Evolutionary conservation across 2,888 invertebrate genomes (phyloP).

Genomic region (Julus scandinavius): DNA sequence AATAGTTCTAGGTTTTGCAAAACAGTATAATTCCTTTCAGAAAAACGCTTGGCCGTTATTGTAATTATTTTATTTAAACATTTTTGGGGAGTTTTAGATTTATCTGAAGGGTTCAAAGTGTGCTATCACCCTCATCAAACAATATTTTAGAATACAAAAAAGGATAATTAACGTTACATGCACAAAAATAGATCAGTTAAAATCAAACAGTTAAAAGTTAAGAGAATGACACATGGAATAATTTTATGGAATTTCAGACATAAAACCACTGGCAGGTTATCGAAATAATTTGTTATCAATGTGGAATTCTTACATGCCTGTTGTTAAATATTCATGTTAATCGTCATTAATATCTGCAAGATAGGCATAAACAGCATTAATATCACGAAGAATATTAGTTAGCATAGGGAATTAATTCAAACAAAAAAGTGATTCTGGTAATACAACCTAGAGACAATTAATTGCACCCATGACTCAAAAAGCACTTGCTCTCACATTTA

Average conservation of each 20-base stretch:
- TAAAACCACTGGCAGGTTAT: background rate
- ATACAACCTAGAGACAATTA: background rate
- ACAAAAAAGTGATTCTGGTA: constrained; percentile 25
- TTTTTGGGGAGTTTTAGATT: too few species aligned
- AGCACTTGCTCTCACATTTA: background rate
- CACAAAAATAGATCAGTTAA: background rate
- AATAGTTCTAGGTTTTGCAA: too few species aligned
- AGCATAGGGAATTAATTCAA: background rate
- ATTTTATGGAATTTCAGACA: background rate
- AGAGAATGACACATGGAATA: too few species aligned
- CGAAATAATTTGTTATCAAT: background rate
- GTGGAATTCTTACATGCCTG: constrained; percentile 26
- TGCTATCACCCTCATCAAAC: too few species aligned
- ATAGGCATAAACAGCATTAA: constrained; percentile 31
- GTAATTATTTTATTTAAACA: too few species aligned
- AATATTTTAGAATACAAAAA: too few species aligned
- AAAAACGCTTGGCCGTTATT: too few species aligned
- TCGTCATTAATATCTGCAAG: constrained; percentile 21
- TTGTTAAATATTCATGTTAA: constrained; percentile 8
- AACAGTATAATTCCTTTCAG: too few species aligned
- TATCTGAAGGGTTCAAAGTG: too few species aligned
- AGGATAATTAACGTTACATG: too few species aligned
- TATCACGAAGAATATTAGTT: constrained; percentile 36
- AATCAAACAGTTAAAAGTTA: too few species aligned
- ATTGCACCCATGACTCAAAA: background rate